A percentile compares a stretch with the other conserved stretches of the same genome.
These are phyloP conservation scores for Cephalopachus bancanus DNA, from an alignment of 2,797 vertebrate species.

Conservation along the genomic window DNA sequence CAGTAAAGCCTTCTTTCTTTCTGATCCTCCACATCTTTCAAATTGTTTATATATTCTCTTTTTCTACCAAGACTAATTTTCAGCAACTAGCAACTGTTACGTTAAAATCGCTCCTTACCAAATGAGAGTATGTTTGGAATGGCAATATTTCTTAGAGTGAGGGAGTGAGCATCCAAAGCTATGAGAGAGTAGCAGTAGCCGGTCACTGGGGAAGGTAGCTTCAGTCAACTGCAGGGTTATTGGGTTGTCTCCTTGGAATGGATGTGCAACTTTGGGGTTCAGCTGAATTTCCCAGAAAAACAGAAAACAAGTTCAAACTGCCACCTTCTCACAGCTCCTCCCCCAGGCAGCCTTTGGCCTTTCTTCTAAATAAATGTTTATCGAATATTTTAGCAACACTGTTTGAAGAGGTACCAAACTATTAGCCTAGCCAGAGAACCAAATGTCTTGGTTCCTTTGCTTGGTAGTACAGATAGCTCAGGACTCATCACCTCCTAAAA, in stretches of 20 bases:
- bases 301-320: not conserved
- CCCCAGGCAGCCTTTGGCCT: not conserved
- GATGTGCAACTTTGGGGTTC: not conserved
- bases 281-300: not conserved
- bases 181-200: not conserved
- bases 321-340: not conserved
- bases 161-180: not conserved
- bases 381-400: conserved; percentile 30
- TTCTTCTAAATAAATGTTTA: conserved; percentile 60
- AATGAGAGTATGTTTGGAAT: not conserved
- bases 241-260: not conserved
- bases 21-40: not conserved
- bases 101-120: not conserved
- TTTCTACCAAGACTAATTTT: not conserved
- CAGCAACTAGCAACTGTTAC: not conserved
- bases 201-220: not conserved
- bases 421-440: conserved; percentile 28
- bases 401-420: conserved; percentile 17
- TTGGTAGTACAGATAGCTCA: conserved; percentile 25
- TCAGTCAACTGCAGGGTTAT: not conserved
- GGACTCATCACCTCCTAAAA: conserved; percentile 60
- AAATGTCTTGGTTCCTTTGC: not conserved
- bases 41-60: not conserved
- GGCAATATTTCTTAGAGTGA: not conserved
- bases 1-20: not conserved